A percentile compares a stretch with the other conserved stretches of the same genome.
These are phyloP conservation scores for Cydia pomonella DNA, from an alignment of 1,140 invertebrate species.

Conservation along the genomic window DNA sequence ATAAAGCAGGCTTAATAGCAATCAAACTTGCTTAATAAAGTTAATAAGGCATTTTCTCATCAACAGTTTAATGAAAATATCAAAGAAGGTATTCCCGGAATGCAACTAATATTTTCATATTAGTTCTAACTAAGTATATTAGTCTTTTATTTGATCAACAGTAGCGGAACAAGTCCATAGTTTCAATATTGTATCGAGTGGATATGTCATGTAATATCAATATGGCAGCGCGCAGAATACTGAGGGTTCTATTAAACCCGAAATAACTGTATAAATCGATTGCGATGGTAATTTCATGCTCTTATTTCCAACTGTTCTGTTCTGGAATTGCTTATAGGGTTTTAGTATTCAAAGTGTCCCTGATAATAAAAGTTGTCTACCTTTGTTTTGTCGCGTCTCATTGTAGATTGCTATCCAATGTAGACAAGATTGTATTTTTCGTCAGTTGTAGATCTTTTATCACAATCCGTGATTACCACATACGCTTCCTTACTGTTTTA, in stretches of 20 bases:
- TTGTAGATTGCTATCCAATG: background rate
- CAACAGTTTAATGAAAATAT: too few species aligned
- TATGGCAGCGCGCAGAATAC: slow-evolving; percentile 39
- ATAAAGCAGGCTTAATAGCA: too few species aligned
- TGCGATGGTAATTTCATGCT: background rate
- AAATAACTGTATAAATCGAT: slow-evolving; percentile 37
- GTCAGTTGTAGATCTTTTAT: too few species aligned
- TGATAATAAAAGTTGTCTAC: background rate
- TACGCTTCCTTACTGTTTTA: too few species aligned
- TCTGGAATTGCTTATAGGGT: background rate
- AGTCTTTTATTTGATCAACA: background rate
- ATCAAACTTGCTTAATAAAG: too few species aligned
- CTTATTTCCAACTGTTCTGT: background rate
- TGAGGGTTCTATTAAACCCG: slow-evolving; percentile 40
- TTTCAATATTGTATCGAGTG: slow-evolving; percentile 1
- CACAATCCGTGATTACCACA: too few species aligned
- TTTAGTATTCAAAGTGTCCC: background rate
- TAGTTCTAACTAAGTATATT: background rate
- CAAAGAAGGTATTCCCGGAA: too few species aligned
- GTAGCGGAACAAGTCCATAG: background rate
- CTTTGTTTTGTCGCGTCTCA: background rate
- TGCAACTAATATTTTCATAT: too few species aligned
- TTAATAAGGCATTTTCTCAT: too few species aligned
- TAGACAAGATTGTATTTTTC: too few species aligned
- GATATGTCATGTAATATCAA: slow-evolving; percentile 34